Evolutionary conservation across 2,797 vertebrate species (phyloP).

Genomic region (Rhabdomys pumilio): DNA sequence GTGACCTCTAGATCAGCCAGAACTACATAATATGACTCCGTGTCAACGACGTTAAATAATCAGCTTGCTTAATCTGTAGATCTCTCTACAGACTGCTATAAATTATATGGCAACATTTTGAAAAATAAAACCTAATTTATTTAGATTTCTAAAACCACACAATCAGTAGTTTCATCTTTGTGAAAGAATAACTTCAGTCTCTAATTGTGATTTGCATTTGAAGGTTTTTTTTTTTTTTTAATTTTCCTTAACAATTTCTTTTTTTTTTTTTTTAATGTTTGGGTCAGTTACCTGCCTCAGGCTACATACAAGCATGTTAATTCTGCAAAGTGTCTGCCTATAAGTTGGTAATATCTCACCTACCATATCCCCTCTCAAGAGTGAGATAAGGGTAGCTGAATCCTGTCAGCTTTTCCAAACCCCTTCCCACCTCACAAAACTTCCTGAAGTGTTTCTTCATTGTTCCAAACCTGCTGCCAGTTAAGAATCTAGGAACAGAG

Average conservation of each 20-base stretch:
- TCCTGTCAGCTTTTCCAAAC: neutral
- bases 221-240: neutral
- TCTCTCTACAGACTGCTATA: neutral
- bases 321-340: neutral
- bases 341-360: neutral
- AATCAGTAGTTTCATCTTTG: neutral
- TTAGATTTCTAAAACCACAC: conserved; percentile 34
- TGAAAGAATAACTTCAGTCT: conserved; percentile 36
- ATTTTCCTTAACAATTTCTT: neutral
- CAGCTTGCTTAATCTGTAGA: neutral
- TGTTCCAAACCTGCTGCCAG: neutral
- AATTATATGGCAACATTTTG: neutral
- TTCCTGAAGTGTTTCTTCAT: too few species aligned
- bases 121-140: conserved; percentile 8
- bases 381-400: neutral
- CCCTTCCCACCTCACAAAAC: too few species aligned
- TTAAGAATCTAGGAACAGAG: neutral
- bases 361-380: neutral
- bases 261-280: neutral
- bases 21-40: neutral
- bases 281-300: neutral
- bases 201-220: neutral
- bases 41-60: neutral
- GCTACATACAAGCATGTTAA: neutral
- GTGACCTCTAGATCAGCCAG: neutral